phyloP scores from a whole-genome alignment of 2,113 vertebrate species.

The Okapia johnstoni region DNA sequence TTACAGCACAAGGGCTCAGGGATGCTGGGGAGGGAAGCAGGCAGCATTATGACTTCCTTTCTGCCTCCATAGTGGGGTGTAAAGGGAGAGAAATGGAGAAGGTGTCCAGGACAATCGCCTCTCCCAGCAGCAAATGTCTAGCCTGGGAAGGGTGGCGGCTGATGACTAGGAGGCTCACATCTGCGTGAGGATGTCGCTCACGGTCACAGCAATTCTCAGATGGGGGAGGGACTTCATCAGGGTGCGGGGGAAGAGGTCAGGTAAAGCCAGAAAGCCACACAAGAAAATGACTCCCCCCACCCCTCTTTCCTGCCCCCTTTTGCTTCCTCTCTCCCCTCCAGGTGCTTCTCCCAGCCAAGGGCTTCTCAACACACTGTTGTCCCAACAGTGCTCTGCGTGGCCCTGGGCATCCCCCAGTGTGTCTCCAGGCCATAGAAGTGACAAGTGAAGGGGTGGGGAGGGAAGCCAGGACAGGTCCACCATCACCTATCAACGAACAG shows the following conservation, averaged over 20 bases:
- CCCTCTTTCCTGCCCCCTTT: background rate
- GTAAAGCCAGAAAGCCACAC: background rate
- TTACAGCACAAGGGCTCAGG: background rate
- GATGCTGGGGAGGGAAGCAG: background rate
- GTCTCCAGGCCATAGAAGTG: background rate
- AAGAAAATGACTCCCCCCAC: background rate
- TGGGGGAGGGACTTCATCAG: background rate
- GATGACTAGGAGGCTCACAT: background rate
- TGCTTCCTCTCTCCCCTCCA: background rate
- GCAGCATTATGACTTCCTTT: background rate
- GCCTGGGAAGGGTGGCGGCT: background rate
- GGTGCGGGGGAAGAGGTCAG: background rate
- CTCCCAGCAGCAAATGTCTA: background rate
- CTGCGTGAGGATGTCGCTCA: background rate
- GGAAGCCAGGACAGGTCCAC: background rate
- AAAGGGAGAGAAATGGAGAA: background rate
- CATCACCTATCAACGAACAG: background rate
- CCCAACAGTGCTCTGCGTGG: fast-evolving
- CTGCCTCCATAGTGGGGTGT: background rate
- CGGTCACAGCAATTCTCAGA: background rate
- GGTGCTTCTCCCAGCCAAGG: background rate
- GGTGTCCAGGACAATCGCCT: background rate
- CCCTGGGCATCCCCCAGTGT: background rate
- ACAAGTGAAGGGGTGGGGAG: background rate
- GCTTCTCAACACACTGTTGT: background rate